Evolutionary conservation across 2,113 vertebrate genomes (phyloP), one percentile per base, ranked within the genome.

Genomic region (Psittacus erithacus): DNA sequence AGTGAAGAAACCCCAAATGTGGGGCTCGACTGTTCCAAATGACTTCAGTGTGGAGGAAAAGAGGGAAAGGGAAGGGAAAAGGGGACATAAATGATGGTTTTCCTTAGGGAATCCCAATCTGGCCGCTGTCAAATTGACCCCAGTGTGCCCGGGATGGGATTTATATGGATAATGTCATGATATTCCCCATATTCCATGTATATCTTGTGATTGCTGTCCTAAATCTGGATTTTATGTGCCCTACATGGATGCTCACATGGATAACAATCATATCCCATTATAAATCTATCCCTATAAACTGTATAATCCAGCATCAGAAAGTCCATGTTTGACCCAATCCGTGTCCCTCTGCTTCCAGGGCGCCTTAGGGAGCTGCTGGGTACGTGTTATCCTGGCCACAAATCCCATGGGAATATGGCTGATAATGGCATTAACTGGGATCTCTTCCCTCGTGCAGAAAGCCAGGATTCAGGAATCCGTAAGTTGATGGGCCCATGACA

Each of bases 291-390:
- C 33, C 14, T 59, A 59, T 9, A 49, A 49, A 60, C 17, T 7
- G 7, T 5, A 7, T 13, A 13, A 27, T 10, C 57, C 17, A 4
- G 17, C 9, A 17, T 17, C 25, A 14, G 9, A 35, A 49, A 38
- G 11, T 8, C 20, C 20, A 9, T 4, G 14, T 17, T 43, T 3
- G 5, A 29, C 4, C 7, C 27, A 5, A 41, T 7, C 4, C 2
- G 0, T 5, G 6, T 25, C 1, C 10, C 13, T 31, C 14, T 7
- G 27, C 39, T 46, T 35, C 4, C 18, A 88, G 86, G 78, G 52
- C 44, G 27, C 23, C 86, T 89, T 2, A 18, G 22, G 0, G 78
- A 75, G 44, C 86, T 75, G 44, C 78, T 89, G 2, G 62, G 86
- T 89, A 11, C 27, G 86, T 33, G 0, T 43, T 49, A 8, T 7